phyloP scores from a whole-genome alignment of 1,140 invertebrate species.

The Hylaeus volcanicus region DNA sequence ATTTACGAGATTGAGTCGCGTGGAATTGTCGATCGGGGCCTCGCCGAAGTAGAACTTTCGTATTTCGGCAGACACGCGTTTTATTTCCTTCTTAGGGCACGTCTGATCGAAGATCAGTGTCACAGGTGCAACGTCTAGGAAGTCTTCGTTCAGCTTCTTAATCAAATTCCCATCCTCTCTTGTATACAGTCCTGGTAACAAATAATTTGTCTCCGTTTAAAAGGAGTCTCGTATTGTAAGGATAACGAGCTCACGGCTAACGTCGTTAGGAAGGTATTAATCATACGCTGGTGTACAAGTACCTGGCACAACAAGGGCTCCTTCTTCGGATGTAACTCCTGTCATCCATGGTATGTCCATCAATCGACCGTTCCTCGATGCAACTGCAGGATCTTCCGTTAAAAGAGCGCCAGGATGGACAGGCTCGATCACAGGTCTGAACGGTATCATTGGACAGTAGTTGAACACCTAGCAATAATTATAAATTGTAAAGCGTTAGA shows the following conservation, averaged over 20 bases:
- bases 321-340: slow-evolving; percentile 85
- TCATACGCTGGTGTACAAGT: slow-evolving; percentile 43
- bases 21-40: slow-evolving; percentile 78
- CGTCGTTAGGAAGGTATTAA: neutral
- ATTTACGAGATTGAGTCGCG: slow-evolving; percentile 80
- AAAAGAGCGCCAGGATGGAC: slow-evolving; percentile 85
- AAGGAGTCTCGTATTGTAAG: too few species aligned
- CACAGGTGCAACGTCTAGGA: slow-evolving; percentile 82
- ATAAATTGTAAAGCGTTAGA: too few species aligned
- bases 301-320: slow-evolving; percentile 84
- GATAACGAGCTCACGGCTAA: neutral
- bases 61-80: slow-evolving; percentile 80
- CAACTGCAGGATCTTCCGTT: slow-evolving; percentile 81
- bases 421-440: slow-evolving; percentile 86
- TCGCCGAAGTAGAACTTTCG: slow-evolving; percentile 83
- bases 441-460: slow-evolving; percentile 87
- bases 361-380: slow-evolving; percentile 78
- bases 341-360: slow-evolving; percentile 85
- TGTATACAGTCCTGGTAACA: slow-evolving; percentile 67
- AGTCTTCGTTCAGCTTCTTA: slow-evolving; percentile 80
- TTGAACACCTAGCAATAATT: slow-evolving; percentile 82
- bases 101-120: slow-evolving; percentile 84
- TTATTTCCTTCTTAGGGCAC: slow-evolving; percentile 71
- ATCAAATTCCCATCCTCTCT: slow-evolving; percentile 54
- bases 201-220: neutral